Percentiles rank a stretch among this genome's conserved stretches.
phyloP scores from a whole-genome alignment of 2,888 invertebrate genomes.

The Leptarthrus brevirostris region DNA sequence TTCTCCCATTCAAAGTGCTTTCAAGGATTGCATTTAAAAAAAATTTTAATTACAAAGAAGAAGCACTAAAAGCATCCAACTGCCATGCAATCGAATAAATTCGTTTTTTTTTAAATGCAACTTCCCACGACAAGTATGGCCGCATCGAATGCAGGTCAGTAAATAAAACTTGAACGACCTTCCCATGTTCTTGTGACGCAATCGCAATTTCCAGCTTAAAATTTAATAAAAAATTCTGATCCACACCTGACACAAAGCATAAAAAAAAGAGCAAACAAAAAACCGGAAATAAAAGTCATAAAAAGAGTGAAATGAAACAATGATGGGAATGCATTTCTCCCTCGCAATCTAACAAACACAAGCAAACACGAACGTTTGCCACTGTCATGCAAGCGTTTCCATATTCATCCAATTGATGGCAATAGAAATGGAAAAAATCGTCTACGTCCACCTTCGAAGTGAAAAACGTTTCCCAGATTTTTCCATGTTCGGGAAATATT shows the following conservation, averaged over 20 bases:
- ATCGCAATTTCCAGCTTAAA: constrained; percentile 18
- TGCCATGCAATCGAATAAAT: too few relatives aligned
- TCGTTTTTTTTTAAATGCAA: too few relatives aligned
- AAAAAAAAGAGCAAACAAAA: not conserved
- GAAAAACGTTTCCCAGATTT: not conserved
- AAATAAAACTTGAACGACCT: constrained; percentile 24
- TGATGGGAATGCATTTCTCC: constrained; percentile 21
- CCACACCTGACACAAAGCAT: constrained; percentile 15
- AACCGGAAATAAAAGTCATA: constrained; percentile 6
- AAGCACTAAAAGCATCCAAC: too few relatives aligned
- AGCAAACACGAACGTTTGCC: not conserved
- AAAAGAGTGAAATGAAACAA: constrained; percentile 45
- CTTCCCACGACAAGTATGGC: not conserved
- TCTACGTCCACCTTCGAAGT: too few relatives aligned
- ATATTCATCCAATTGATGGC: not conserved
- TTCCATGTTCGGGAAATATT: not conserved
- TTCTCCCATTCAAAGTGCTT: too few relatives aligned
- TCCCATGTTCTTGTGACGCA: constrained; percentile 9
- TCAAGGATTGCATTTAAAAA: too few relatives aligned
- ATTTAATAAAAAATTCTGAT: constrained; percentile 11
- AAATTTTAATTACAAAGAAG: too few relatives aligned
- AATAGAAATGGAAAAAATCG: not conserved
- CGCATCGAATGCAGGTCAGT: constrained; percentile 18
- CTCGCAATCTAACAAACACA: not conserved
- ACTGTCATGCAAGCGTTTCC: not conserved